Evolutionary conservation across 2,888 invertebrate genomes (phyloP).

Genomic region (Drosophila ezoana): DNA sequence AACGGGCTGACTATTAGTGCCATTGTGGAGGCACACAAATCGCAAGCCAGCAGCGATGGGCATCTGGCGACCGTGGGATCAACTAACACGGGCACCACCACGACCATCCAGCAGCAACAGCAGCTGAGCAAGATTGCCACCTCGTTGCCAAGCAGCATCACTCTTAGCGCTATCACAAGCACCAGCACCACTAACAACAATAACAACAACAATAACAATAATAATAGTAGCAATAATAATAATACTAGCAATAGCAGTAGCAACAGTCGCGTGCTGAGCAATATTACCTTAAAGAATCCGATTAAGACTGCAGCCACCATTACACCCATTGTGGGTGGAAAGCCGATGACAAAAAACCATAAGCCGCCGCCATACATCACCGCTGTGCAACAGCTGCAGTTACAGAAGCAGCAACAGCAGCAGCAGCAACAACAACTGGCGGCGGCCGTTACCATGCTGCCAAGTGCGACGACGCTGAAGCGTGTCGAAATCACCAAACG

Average conservation of each 20-base stretch:
- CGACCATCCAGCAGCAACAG: constrained; percentile 85
- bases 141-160: constrained; percentile 78
- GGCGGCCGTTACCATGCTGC: constrained; percentile 85
- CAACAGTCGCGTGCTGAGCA: constrained; percentile 61
- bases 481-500: constrained; percentile 75
- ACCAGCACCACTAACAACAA: constrained; percentile 44
- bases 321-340: constrained; percentile 84
- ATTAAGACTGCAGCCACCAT: constrained; percentile 84
- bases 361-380: constrained; percentile 83
- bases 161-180: constrained; percentile 72
- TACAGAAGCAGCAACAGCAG: constrained; percentile 80
- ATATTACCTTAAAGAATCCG: constrained; percentile 66
- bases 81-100: constrained; percentile 90
- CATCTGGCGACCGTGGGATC: constrained; percentile 86
- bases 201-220: constrained; percentile 22
- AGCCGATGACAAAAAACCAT: constrained; percentile 82
- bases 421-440: constrained; percentile 81
- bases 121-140: constrained; percentile 73
- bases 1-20: constrained; percentile 81
- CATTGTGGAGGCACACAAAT: constrained; percentile 63
- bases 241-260: constrained; percentile 48
- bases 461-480: constrained; percentile 83
- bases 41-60: constrained; percentile 36
- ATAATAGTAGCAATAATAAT: constrained; percentile 28
- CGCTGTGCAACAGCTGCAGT: constrained; percentile 81